These are phyloP conservation scores for Lasioglossum calceatum DNA, from an alignment of 2,888 invertebrate genomes.

Conservation along the genomic window DNA sequence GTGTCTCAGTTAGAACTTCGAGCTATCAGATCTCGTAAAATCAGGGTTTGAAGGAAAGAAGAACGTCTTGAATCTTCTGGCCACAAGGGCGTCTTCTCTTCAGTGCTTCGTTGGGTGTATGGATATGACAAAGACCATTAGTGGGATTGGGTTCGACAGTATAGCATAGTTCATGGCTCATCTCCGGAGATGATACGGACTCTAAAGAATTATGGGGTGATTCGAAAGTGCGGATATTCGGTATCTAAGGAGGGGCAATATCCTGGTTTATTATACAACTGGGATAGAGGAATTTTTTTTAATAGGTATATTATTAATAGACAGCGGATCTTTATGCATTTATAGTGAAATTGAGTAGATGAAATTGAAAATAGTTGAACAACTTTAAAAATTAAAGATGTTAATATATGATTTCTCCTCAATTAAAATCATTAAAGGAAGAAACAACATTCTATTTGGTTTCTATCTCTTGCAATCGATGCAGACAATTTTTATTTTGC, in stretches of 20 bases:
- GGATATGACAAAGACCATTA: constrained; percentile 4
- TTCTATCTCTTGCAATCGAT: too few relatives aligned
- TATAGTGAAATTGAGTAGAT: too few relatives aligned
- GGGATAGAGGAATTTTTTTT: background rate
- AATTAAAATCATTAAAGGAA: too few relatives aligned
- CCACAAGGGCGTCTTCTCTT: background rate
- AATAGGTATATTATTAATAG: too few relatives aligned
- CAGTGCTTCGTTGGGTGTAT: background rate
- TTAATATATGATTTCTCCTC: too few relatives aligned
- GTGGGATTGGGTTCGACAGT: background rate
- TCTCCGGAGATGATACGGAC: background rate
- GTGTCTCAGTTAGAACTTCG: background rate
- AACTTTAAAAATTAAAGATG: too few relatives aligned
- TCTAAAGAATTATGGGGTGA: background rate
- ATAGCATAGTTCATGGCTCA: background rate
- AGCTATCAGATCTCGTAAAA: background rate
- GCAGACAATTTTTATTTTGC: too few relatives aligned
- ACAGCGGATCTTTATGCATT: too few relatives aligned
- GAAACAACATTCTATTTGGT: too few relatives aligned
- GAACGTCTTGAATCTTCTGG: background rate
- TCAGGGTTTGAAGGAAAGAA: background rate
- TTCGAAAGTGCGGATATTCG: background rate
- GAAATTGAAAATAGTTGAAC: too few relatives aligned
- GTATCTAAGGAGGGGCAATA: background rate
- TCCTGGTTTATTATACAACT: background rate